Conservation (phyloP, 1,140 invertebrate genomes). For the Drosophila virilis region DNA sequence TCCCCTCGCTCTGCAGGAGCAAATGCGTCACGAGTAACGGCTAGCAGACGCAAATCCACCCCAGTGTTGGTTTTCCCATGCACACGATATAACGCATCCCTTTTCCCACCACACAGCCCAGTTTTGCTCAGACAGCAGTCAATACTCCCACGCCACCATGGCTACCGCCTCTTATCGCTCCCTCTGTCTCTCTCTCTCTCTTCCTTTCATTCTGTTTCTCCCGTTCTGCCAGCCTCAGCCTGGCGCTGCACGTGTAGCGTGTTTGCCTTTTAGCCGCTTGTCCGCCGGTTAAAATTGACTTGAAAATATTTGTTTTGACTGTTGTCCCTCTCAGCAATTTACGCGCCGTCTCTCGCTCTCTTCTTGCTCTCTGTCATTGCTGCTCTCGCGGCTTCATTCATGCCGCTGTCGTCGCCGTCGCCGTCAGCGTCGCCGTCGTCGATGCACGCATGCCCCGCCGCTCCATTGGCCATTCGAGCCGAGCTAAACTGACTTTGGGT, state of each 20-base stretch:
- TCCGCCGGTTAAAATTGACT: constrained; percentile 27
- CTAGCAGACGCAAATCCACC: constrained; percentile 19
- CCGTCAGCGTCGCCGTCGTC: background rate
- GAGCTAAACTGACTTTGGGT: constrained; percentile 23
- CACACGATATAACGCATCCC: constrained; percentile 9
- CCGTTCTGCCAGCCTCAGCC: constrained; percentile 1
- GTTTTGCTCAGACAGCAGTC: constrained; percentile 24
- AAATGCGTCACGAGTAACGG: constrained; percentile 61
- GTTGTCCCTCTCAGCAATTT: constrained; percentile 26
- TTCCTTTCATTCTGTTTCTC: background rate
- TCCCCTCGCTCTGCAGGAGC: constrained; percentile 51
- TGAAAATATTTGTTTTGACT: constrained; percentile 69
- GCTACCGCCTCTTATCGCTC: background rate
- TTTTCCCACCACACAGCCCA: background rate
- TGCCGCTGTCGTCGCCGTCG: constrained; percentile 36
- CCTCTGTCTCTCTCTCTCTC: background rate
- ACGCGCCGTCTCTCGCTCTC: constrained; percentile 15
- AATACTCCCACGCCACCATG: constrained; percentile 16
- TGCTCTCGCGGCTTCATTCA: constrained; percentile 38
- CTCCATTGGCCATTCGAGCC: constrained; percentile 11
- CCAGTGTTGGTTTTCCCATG: constrained; percentile 12
- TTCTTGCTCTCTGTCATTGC: constrained; percentile 6
- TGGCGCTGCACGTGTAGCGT: constrained; percentile 60
- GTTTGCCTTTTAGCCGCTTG: constrained; percentile 68
- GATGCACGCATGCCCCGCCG: constrained; percentile 63